Percentiles rank a stretch among this genome's conserved stretches.
Evolutionary conservation across 2,888 invertebrate species (phyloP).

Genomic region (Himalopsyche japonica): DNA sequence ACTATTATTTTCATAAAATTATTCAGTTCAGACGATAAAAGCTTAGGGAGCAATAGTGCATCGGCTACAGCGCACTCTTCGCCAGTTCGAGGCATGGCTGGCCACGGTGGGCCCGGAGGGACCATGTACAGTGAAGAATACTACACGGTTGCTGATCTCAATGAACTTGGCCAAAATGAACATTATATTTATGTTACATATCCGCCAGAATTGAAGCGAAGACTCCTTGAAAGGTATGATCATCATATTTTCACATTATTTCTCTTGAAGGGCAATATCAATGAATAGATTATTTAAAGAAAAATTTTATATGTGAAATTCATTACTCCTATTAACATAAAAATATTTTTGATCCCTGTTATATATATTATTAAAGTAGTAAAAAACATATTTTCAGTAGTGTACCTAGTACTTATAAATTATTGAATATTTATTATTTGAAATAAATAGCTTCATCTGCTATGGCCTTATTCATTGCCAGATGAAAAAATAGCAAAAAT

Average conservation of each 20-base stretch:
- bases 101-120: conserved; percentile 50
- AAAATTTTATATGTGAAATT: background rate
- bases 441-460: too few relatives aligned
- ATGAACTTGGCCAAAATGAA: conserved; percentile 66
- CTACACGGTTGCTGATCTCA: conserved; percentile 53
- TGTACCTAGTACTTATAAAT: too few relatives aligned
- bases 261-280: conserved; percentile 37
- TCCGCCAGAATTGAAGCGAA: conserved; percentile 82
- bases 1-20: background rate
- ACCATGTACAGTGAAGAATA: conserved; percentile 50
- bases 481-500: too few relatives aligned
- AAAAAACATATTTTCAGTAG: background rate
- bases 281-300: background rate
- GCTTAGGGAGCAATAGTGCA: conserved; percentile 68
- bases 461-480: too few relatives aligned
- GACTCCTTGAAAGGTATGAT: conserved; percentile 77
- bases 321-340: too few relatives aligned
- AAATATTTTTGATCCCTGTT: too few relatives aligned
- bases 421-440: too few relatives aligned
- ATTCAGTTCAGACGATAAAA: conserved; percentile 70
- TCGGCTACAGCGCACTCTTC: conserved; percentile 71
- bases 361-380: background rate
- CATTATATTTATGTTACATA: conserved; percentile 87
- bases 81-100: conserved; percentile 61
- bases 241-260: conserved; percentile 49